These are phyloP conservation scores for Pherbina coryleti DNA, from an alignment of 2,888 invertebrate genomes.

Conservation along the genomic window DNA sequence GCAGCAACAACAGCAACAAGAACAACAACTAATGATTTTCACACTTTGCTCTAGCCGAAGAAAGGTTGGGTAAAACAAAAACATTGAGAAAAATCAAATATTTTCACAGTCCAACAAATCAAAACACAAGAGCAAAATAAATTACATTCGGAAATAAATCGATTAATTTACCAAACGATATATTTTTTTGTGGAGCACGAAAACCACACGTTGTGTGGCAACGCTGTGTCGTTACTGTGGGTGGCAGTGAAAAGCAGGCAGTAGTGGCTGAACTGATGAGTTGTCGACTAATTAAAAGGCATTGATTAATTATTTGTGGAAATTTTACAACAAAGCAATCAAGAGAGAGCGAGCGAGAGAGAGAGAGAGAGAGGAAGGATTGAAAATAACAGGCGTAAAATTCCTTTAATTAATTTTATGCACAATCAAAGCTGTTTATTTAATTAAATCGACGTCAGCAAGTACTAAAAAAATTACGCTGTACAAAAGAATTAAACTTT, in stretches of 20 bases:
- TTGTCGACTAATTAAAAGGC: background rate
- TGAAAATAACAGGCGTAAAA: no score
- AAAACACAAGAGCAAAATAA: constrained; percentile 2
- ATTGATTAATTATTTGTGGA: background rate
- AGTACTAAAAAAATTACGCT: no score
- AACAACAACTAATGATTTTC: background rate
- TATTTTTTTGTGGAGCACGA: background rate
- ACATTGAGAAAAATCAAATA: background rate
- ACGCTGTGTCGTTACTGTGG: constrained; percentile 6
- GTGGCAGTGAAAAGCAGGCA: background rate
- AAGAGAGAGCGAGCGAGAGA: no score
- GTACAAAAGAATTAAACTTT: no score
- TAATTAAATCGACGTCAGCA: no score
- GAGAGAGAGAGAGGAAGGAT: no score
- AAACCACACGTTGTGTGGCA: constrained; percentile 5
- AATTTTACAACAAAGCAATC: no score
- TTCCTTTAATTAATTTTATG: no score
- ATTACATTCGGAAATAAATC: background rate
- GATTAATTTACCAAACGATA: background rate
- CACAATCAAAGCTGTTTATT: no score
- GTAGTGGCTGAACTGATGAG: background rate
- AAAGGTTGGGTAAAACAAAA: no score
- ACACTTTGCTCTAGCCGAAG: background rate
- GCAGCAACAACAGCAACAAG: background rate
- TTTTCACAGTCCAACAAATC: constrained; percentile 1